Evolutionary conservation across 2,113 vertebrate species (phyloP).

Genomic region (Haliaeetus leucogaster): DNA sequence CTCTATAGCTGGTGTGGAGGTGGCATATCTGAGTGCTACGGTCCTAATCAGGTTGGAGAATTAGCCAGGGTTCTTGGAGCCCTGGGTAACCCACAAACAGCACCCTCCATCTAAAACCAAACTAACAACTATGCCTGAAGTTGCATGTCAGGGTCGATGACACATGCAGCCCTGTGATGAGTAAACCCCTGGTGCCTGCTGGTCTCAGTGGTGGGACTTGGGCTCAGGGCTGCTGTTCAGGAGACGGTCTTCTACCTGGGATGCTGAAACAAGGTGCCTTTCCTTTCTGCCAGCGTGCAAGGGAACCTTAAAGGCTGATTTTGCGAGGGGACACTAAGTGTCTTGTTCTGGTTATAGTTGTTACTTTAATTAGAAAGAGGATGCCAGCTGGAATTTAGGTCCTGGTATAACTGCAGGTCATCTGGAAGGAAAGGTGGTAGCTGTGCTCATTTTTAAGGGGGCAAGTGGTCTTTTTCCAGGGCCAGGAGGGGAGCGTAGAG

Average conservation of each 20-base stretch:
- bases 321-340: accelerated
- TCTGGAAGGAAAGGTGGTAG: background rate
- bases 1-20: accelerated
- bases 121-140: background rate
- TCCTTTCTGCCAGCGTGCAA: background rate
- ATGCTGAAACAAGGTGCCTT: background rate
- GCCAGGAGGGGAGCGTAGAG: background rate
- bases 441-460: background rate
- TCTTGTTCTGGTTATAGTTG: background rate
- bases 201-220: background rate
- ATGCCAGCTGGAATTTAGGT: accelerated
- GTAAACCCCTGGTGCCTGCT: background rate
- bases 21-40: accelerated
- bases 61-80: background rate
- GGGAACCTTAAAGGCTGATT: background rate
- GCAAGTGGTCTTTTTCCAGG: background rate
- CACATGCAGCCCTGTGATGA: background rate
- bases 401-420: background rate
- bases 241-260: background rate
- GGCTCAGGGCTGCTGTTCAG: background rate
- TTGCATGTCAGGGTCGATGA: accelerated
- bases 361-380: background rate
- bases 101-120: background rate
- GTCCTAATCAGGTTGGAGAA: background rate
- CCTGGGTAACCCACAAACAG: background rate